Evolutionary conservation across 2,797 vertebrate species (phyloP), one percentile per base, ranked within the genome.

Genomic region (Danio tinwini): DNA sequence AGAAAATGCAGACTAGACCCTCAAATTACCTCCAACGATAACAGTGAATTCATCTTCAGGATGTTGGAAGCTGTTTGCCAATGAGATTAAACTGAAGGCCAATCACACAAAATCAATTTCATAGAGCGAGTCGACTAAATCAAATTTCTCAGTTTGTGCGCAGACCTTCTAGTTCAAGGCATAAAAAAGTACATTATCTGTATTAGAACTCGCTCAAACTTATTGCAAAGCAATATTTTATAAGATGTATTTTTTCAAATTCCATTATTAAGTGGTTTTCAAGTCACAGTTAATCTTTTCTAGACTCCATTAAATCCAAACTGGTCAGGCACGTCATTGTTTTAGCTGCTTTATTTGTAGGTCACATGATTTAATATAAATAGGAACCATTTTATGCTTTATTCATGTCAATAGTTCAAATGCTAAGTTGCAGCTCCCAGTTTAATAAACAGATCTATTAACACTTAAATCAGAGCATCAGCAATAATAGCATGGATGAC

Each of bases 21-120:
- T 68, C 10, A 77, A 68, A 68, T 59, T 14, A 47, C 42, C 11
- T 59, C 7, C 7, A 17, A 11, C 7, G 42, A 49, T 68, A 77
- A 69, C n/a, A 61, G 12, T 59, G 21, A 62, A 70, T 50, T 52
- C 11, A 70, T 78, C 56, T 70, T n/a, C 17, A n/a, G 56, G 45
- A 70, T 13, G 42, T 19, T 39, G 42, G 42, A 21, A 59, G 7
- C 16, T 11, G 4, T 74, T 74, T 42, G 9, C 1, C 1, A 78
- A 67, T 50, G 13, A 70, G 65, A 70, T 70, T 61, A 42, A 17
- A 8, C 65, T 61, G 44, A 69, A 70, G 65, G n/a, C 55, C 64
- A 78, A 8, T 50, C 11, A 39, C 9, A 62, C 49, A 11, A 52
- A 78, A 70, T 69, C 37, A 19, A 68, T 69, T 61, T 69, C 12